Evolutionary conservation across 1,140 invertebrate genomes (phyloP).

Genomic region (Vanessa tameamea): DNA sequence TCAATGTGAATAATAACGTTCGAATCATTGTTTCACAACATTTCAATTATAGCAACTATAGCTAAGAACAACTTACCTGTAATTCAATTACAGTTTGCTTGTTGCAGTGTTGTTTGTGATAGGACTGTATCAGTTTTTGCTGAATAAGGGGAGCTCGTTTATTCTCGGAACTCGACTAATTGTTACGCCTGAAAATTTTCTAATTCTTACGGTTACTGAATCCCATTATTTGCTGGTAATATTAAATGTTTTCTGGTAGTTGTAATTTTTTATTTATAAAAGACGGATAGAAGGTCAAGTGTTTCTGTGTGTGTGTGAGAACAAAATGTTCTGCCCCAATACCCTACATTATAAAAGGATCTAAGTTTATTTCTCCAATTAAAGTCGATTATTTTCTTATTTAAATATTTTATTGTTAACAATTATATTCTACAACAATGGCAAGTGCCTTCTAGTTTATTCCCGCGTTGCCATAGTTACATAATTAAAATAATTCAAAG

Average conservation of each 20-base stretch:
- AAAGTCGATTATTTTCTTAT: too few species aligned
- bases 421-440: too few species aligned
- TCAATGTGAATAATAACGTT: not conserved
- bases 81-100: constrained; percentile 33
- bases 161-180: constrained; percentile 40
- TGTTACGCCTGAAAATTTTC: constrained; percentile 21
- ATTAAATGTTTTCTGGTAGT: not conserved
- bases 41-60: constrained; percentile 7
- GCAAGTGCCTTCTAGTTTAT: too few species aligned
- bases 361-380: too few species aligned
- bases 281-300: too few species aligned
- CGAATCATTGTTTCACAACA: not conserved
- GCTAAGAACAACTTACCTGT: constrained; percentile 18
- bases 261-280: not conserved
- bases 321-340: too few species aligned
- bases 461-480: too few species aligned
- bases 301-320: too few species aligned
- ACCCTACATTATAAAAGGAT: too few species aligned
- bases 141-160: constrained; percentile 36
- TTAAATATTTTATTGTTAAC: too few species aligned
- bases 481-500: too few species aligned
- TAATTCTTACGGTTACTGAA: not conserved
- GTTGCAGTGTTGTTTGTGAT: constrained; percentile 29
- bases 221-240: not conserved
- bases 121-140: constrained; percentile 36